Percentiles rank a stretch among this genome's conserved stretches.
Conservation (phyloP, 23 tunicate species). For the Halocynthia aurantium region DNA sequence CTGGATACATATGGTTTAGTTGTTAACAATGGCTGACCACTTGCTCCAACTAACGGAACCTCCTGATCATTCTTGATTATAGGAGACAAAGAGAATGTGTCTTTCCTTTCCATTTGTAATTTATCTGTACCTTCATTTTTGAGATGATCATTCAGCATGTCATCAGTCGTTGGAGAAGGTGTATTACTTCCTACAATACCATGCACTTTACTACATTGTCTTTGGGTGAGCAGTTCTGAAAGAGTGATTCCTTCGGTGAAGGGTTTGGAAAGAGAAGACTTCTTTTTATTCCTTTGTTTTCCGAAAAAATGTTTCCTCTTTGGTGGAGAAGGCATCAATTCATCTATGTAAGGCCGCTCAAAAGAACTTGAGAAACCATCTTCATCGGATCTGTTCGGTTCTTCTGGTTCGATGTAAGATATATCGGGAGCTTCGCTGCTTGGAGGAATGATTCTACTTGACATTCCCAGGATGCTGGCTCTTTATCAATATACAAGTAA, state of each 20-base stretch:
- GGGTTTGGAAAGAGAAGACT: not conserved
- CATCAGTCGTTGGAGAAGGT: not conserved
- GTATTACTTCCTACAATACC: not conserved
- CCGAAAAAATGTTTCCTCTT: not conserved
- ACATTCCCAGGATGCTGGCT: slow-evolving; percentile 14
- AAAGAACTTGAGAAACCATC: not conserved
- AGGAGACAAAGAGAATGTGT: no score
- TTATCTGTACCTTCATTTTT: not conserved
- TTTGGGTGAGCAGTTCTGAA: not conserved
- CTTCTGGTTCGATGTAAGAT: slow-evolving; percentile 3
- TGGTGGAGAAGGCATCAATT: slow-evolving; percentile 2
- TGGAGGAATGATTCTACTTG: slow-evolving; percentile 41
- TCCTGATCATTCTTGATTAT: no score
- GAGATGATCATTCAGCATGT: not conserved
- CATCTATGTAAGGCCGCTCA: not conserved
- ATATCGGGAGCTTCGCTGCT: slow-evolving; percentile 33
- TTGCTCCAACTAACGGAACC: no score
- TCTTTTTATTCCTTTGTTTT: not conserved
- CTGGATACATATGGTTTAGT: no score
- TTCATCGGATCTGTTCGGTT: slow-evolving; percentile 13
- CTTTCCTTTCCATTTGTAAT: not conserved
- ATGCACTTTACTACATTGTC: not conserved
- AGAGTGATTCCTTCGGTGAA: not conserved
- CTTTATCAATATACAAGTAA: slow-evolving; percentile 7
- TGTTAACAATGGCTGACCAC: no score